Conservation (phyloP, 2,113 vertebrate species). For the Amblyopsis rosae region DNA sequence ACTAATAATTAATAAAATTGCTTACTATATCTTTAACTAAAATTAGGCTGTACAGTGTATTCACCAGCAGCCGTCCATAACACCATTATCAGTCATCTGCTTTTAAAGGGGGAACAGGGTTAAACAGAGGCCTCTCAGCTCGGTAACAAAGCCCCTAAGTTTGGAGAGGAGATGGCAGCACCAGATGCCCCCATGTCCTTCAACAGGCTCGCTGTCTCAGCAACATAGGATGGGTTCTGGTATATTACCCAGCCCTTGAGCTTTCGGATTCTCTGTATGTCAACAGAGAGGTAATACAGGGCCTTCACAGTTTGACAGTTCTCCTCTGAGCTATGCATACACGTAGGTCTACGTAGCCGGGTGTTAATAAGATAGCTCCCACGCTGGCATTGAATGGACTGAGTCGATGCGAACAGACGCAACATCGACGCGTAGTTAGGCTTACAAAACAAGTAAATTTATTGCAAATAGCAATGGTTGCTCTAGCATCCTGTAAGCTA, state of each 20-base stretch:
- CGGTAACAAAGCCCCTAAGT: constrained; percentile 88
- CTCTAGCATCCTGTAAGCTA: background rate
- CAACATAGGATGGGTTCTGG: constrained; percentile 78
- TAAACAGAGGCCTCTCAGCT: constrained; percentile 89
- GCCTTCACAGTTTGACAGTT: constrained; percentile 80
- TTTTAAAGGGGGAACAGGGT: constrained; percentile 87
- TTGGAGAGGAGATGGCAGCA: constrained; percentile 81
- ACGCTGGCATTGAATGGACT: constrained; percentile 53
- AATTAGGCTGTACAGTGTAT: background rate
- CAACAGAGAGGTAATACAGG: constrained; percentile 81
- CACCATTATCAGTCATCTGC: constrained; percentile 70
- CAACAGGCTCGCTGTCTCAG: constrained; percentile 80
- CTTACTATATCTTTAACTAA: background rate
- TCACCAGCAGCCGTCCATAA: background rate
- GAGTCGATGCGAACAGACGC: constrained; percentile 48
- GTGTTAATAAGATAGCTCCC: constrained; percentile 25
- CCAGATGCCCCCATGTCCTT: constrained; percentile 81
- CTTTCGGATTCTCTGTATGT: constrained; percentile 85
- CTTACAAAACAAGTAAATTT: constrained; percentile 17
- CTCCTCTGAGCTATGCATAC: constrained; percentile 64
- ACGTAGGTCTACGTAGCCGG: constrained; percentile 27
- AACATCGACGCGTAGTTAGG: constrained; percentile 62
- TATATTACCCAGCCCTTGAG: constrained; percentile 87
- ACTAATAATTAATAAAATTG: no score
- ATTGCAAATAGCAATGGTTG: background rate